Evolutionary conservation across 2,113 vertebrate genomes (phyloP).

Genomic region (Crotophaga sulcirostris): DNA sequence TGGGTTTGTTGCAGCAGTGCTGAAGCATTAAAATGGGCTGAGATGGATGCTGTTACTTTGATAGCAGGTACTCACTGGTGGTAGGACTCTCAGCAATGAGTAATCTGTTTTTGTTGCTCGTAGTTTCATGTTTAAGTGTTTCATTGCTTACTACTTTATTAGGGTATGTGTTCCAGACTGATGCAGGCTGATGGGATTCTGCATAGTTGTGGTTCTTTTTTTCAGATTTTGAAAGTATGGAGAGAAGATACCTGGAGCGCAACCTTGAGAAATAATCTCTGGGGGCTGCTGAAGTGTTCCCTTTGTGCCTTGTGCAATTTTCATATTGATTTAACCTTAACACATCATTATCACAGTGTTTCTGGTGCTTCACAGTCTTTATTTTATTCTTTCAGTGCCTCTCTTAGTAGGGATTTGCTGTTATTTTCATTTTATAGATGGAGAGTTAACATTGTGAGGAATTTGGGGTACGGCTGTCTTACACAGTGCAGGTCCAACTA

Average conservation of each 20-base stretch:
- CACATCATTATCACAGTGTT: fast-evolving
- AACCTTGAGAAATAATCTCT: not conserved
- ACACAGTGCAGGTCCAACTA: not conserved
- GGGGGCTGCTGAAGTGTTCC: not conserved
- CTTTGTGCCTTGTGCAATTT: not conserved
- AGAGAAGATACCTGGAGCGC: not conserved
- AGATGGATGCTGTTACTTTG: not conserved
- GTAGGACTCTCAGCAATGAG: not conserved
- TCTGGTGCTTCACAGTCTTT: not conserved
- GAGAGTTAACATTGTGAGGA: not conserved
- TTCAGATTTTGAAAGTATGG: not conserved
- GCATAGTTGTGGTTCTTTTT: not conserved
- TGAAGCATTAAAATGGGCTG: not conserved
- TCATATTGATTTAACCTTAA: not conserved
- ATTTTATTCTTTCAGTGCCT: not conserved
- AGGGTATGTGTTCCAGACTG: not conserved
- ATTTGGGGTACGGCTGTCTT: not conserved
- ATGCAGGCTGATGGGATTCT: not conserved
- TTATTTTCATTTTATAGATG: not conserved
- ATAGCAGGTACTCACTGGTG: fast-evolving
- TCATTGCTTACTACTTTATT: not conserved
- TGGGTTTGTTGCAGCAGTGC: not conserved
- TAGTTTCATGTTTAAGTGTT: not conserved
- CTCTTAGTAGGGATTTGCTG: not conserved
- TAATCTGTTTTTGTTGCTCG: not conserved